phyloP scores from a whole-genome alignment of 1,140 invertebrate genomes.

The Papilio helenus region DNA sequence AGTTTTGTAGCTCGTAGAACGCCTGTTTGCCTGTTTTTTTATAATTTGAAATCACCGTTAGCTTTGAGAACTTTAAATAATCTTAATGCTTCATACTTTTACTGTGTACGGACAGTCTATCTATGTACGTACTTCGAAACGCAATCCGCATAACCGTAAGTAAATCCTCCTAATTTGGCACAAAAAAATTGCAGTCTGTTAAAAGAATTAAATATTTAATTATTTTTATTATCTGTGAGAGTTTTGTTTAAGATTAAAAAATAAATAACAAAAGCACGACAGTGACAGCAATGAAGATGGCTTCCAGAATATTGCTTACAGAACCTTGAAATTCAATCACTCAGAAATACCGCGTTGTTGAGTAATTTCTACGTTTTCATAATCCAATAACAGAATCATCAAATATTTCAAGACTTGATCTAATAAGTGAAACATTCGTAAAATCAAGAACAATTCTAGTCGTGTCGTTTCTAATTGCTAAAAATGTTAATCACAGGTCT shows the following conservation, averaged over 20 bases:
- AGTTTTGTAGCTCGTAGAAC: constrained; percentile 4
- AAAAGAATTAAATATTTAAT: too few relatives aligned
- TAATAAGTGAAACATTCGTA: too few relatives aligned
- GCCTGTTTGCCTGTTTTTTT: neutral
- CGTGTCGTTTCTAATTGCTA: neutral
- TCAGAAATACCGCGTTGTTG: neutral
- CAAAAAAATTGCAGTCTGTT: too few relatives aligned
- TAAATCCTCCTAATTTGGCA: too few relatives aligned
- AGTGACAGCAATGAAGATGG: neutral
- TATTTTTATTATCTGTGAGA: too few relatives aligned
- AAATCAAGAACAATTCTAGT: neutral
- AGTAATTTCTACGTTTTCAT: neutral
- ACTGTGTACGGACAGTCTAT: too few relatives aligned
- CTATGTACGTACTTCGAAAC: too few relatives aligned
- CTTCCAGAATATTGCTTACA: neutral
- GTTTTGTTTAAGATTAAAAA: too few relatives aligned
- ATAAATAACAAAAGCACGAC: too few relatives aligned
- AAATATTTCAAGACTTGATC: neutral
- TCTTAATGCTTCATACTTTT: neutral
- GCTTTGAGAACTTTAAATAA: constrained; percentile 6
- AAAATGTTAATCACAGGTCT: neutral
- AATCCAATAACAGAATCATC: neutral
- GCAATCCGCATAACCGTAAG: too few relatives aligned
- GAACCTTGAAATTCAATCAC: constrained; percentile 13
- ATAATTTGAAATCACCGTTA: neutral